Conservation (phyloP, 2,797 vertebrate species). For the Spinibarbus caldwelli region DNA sequence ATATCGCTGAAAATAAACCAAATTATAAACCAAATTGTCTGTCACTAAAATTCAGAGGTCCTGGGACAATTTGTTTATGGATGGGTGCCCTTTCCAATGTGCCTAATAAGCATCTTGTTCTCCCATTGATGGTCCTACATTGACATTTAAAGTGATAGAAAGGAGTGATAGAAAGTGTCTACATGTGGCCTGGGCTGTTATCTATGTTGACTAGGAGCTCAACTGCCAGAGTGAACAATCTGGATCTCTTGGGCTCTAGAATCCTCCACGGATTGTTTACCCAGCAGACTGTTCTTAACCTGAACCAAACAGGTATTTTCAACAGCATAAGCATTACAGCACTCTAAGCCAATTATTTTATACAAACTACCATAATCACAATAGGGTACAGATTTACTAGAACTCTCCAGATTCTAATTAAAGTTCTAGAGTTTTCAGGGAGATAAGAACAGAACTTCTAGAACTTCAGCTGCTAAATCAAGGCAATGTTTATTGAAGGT, state of each 20-base stretch:
- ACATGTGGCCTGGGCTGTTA: not conserved
- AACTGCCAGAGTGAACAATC: not conserved
- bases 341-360: not conserved
- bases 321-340: not conserved
- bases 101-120: not conserved
- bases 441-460: not conserved
- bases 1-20: no score
- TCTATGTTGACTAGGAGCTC: not conserved
- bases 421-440: not conserved
- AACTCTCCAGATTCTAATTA: not conserved
- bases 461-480: slow-evolving; percentile 4
- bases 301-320: not conserved
- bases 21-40: no score
- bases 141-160: no score
- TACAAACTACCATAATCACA: not conserved
- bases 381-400: not conserved
- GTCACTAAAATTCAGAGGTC: not conserved
- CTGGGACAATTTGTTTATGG: not conserved
- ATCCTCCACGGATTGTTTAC: not conserved
- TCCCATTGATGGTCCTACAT: no score
- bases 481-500: slow-evolving; percentile 30
- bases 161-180: no score
- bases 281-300: not conserved
- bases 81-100: not conserved
- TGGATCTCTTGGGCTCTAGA: not conserved